A percentile compares a stretch with the other conserved stretches of the same genome.
These are phyloP conservation scores for Centropyge bicolor DNA, from an alignment of 2,797 vertebrate species.

Conservation along the genomic window DNA sequence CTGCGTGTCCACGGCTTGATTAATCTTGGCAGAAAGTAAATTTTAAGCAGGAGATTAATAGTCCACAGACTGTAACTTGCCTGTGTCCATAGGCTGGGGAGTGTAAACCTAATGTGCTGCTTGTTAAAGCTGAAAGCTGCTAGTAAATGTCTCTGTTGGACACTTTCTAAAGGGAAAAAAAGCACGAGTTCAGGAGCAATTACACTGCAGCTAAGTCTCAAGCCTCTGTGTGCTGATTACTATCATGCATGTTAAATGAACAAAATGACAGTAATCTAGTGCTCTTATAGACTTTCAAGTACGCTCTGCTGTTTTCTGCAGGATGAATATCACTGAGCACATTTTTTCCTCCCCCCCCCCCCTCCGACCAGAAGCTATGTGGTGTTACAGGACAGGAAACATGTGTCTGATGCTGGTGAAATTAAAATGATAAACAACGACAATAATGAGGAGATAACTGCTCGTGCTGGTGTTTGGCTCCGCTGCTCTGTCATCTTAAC, in stretches of 20 bases:
- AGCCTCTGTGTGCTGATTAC: conserved; percentile 51
- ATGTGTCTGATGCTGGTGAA: conserved; percentile 32
- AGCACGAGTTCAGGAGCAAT: conserved; percentile 61
- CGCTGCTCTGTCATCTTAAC: conserved; percentile 50
- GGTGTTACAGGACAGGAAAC: neutral
- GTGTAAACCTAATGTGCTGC: conserved; percentile 69
- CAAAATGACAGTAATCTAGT: conserved; percentile 39
- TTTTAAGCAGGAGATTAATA: conserved; percentile 71
- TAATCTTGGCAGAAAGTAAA: conserved; percentile 66
- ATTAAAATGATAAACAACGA: conserved; percentile 56
- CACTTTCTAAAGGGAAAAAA: conserved; percentile 63
- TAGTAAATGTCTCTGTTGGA: conserved; percentile 67
- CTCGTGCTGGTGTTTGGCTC: conserved; percentile 31
- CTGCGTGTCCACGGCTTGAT: conserved; percentile 60
- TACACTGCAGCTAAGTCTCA: conserved; percentile 55
- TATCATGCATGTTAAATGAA: conserved; percentile 63
- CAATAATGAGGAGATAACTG: conserved; percentile 39
- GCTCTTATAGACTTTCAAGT: conserved; percentile 20
- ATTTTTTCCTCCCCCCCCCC: conserved; percentile 4
- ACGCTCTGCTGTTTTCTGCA: neutral
- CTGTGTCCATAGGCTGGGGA: conserved; percentile 43
- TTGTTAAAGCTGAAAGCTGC: conserved; percentile 76
- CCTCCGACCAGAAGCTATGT: conserved; percentile 5
- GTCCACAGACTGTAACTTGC: conserved; percentile 51
- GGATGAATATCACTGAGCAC: neutral